phyloP scores from a whole-genome alignment of 2,888 invertebrate species.

The Yponomeuta evonymella region DNA sequence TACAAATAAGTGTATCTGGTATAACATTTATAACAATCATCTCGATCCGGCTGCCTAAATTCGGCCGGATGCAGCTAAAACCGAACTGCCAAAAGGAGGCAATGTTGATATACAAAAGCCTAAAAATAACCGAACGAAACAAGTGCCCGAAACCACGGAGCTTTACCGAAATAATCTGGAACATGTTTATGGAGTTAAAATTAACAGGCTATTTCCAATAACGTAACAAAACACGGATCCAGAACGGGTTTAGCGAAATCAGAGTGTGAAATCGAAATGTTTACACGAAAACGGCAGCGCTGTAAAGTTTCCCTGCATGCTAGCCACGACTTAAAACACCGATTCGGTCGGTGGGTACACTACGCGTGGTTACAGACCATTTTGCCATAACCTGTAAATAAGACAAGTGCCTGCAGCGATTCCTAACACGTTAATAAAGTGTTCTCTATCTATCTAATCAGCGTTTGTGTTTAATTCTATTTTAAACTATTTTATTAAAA shows the following conservation, averaged over 20 bases:
- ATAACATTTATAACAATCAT: no score
- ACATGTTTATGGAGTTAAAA: constrained; percentile 6
- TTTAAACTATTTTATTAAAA: no score
- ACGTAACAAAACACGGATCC: background rate
- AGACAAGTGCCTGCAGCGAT: no score
- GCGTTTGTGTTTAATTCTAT: no score
- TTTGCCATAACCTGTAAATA: no score
- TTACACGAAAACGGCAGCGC: background rate
- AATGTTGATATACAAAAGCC: background rate
- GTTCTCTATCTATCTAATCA: no score
- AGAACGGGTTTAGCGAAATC: background rate
- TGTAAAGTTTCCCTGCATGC: no score
- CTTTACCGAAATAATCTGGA: background rate
- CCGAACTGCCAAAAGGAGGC: background rate
- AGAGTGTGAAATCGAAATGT: background rate
- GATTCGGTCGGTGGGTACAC: no score
- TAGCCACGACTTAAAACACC: no score
- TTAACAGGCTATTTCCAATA: background rate
- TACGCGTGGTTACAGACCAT: no score
- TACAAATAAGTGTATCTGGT: no score
- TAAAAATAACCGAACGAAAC: background rate
- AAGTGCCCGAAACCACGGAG: background rate
- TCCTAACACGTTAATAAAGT: no score
- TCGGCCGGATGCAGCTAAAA: background rate
- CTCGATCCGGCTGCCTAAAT: background rate